Percentiles rank a stretch among this genome's conserved stretches.
Conservation (phyloP, 1,140 invertebrate species). For the Rhopalosiphum padi region DNA sequence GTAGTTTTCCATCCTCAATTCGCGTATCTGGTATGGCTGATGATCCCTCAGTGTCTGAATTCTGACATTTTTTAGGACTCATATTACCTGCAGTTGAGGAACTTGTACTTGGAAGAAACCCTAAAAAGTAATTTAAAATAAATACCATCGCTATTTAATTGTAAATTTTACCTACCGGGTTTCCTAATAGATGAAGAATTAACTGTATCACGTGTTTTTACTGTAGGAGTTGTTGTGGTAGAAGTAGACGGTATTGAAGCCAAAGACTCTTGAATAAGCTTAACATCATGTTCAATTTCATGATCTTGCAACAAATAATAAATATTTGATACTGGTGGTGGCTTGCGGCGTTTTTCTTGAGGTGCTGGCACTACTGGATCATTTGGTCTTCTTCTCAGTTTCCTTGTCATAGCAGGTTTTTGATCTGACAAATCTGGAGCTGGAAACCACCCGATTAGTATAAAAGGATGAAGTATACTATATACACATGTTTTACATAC, state of each 20-base stretch:
- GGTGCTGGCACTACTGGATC: conserved; percentile 86
- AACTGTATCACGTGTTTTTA: conserved; percentile 33
- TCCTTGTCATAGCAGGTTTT: conserved; percentile 78
- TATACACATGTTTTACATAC: conserved; percentile 69
- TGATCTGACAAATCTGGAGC: conserved; percentile 67
- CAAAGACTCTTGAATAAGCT: conserved; percentile 75
- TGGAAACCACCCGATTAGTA: neutral
- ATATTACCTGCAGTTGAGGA: conserved; percentile 33
- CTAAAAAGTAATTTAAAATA: conserved; percentile 27
- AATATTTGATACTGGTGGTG: conserved; percentile 77
- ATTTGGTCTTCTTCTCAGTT: conserved; percentile 88
- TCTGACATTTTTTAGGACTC: conserved; percentile 47
- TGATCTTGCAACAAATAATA: conserved; percentile 87
- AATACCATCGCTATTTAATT: neutral
- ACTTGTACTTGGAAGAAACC: conserved; percentile 31
- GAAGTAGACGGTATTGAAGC: conserved; percentile 65
- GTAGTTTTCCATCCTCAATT: conserved; percentile 92
- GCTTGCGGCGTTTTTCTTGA: conserved; percentile 79
- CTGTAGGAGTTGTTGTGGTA: neutral
- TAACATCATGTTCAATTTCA: conserved; percentile 87
- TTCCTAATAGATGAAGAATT: conserved; percentile 65
- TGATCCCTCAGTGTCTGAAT: conserved; percentile 37
- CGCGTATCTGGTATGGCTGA: conserved; percentile 43
- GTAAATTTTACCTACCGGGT: conserved; percentile 62
- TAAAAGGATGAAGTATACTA: conserved; percentile 66